These are phyloP conservation scores for Strix aluco DNA, from an alignment of 2,113 vertebrate species.

Conservation along the genomic window DNA sequence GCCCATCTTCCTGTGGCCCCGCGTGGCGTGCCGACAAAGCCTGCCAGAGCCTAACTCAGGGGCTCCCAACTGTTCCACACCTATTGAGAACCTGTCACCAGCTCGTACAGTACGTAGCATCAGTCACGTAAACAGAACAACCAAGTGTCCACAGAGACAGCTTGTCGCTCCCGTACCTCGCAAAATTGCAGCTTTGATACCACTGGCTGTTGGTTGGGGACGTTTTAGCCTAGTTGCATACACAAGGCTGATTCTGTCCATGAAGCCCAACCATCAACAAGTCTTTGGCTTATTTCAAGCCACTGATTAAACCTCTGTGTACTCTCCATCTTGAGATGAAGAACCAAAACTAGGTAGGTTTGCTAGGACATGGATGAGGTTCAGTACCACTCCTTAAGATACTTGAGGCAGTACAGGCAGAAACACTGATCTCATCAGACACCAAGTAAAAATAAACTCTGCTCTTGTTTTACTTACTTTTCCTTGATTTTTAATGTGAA, in stretches of 20 bases:
- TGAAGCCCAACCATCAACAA: not conserved
- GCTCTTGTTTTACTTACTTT: not conserved
- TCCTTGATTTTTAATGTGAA: not conserved
- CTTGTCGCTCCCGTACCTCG: not conserved
- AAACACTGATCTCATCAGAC: not conserved
- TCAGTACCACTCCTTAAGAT: not conserved
- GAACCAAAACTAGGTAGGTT: not conserved
- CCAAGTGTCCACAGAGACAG: not conserved
- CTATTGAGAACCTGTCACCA: not conserved
- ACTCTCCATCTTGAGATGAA: not conserved
- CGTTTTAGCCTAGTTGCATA: accelerated
- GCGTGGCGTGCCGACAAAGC: not conserved
- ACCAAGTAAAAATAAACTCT: not conserved
- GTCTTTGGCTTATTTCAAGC: not conserved
- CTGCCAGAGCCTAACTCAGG: not conserved
- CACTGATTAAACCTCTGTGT: not conserved
- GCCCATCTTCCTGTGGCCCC: not conserved
- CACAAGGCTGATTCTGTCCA: not conserved
- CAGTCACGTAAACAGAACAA: not conserved
- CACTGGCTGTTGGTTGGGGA: not conserved
- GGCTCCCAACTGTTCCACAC: not conserved
- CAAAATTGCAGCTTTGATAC: not conserved
- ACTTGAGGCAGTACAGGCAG: not conserved
- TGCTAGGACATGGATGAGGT: not conserved
- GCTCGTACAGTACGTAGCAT: not conserved